Base-by-base conservation (phyloP, 2,797 vertebrate genomes). In the Peromyscus melanophrys region DNA sequence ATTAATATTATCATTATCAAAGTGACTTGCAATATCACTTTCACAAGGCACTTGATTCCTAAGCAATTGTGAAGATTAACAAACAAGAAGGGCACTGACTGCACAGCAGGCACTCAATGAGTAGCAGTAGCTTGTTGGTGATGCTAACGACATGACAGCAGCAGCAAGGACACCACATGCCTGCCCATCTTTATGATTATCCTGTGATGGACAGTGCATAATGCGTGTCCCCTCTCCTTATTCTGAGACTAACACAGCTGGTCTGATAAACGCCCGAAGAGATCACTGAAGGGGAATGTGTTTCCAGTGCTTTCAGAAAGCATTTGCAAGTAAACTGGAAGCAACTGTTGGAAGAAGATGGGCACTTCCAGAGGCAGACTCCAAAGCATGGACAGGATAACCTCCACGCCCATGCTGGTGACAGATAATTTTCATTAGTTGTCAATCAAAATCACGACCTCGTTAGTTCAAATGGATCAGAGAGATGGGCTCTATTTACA, bases 321-420 rank as follows among this genome's bases (percentile, higher is more conserved):
- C 23, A 63, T 52, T 49, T 65, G 71, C 65, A 89, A 92, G 63
- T 92, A 67, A 78, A 76, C 40, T 27, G 12, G 46, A 71, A 84
- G 87, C 81, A 89, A 91, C 96, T 87, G 89, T 0, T 2, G 29
- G 97, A 95, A 69, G 4, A 92, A 96, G 92, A 97, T 43, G 88
- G 90, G 91, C 84, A 61, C 96, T 94, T 29, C 71, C 23, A 69
- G 61, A 49, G 67, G 40, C 29, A 67, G 21, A 37, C 34, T 80
- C 31, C 52, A 61, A 92, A 78, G 75, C 25, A 3, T 55, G 46
- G 34, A 86, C 85, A 69, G 37, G 17, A 40, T 29, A 65, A 73
- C 0, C 2, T 43, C 23, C 46, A 43, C 6, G 9, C 25, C 27
- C 40, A 67, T 57, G 4, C 37, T 16, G 1, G 37, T 63, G 55